phyloP scores from a whole-genome alignment of 2,113 vertebrate genomes.

The Zosterops borbonicus region DNA sequence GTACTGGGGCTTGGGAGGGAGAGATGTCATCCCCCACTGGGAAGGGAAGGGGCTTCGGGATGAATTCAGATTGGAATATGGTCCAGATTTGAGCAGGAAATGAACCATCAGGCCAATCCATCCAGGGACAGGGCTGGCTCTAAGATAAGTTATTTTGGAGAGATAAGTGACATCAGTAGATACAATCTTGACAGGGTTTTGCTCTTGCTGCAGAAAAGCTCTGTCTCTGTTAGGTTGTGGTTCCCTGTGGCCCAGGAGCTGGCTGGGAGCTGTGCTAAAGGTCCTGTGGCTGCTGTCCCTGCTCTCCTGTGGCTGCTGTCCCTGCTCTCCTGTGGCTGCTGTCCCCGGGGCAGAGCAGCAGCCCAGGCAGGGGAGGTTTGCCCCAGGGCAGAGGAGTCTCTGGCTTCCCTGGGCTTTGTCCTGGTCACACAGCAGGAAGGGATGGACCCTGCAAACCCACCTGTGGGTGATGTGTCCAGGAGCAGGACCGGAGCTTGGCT shows the following conservation, averaged over 20 bases:
- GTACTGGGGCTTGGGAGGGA: not conserved
- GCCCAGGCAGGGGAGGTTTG: not conserved
- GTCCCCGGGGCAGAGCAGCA: rapidly evolving
- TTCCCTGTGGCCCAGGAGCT: rapidly evolving
- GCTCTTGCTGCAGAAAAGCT: not conserved
- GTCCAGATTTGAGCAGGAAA: not conserved
- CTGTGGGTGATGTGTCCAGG: not conserved
- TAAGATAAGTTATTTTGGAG: rapidly evolving
- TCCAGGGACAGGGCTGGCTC: not conserved
- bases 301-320: not conserved
- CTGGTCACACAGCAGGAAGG: not conserved
- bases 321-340: not conserved
- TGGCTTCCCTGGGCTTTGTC: not conserved
- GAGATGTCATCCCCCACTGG: rapidly evolving
- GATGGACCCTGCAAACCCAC: rapidly evolving
- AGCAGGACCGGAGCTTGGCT: rapidly evolving
- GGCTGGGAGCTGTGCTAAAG: not conserved
- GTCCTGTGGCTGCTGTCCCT: not conserved
- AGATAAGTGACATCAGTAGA: rapidly evolving
- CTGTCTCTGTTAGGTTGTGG: rapidly evolving
- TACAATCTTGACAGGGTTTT: rapidly evolving
- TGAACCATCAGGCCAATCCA: rapidly evolving
- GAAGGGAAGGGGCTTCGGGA: not conserved
- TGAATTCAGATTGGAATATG: not conserved
- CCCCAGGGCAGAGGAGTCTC: not conserved